These are phyloP conservation scores for Trematocara marginatum DNA, from an alignment of 2,113 vertebrate species.

Conservation along the genomic window DNA sequence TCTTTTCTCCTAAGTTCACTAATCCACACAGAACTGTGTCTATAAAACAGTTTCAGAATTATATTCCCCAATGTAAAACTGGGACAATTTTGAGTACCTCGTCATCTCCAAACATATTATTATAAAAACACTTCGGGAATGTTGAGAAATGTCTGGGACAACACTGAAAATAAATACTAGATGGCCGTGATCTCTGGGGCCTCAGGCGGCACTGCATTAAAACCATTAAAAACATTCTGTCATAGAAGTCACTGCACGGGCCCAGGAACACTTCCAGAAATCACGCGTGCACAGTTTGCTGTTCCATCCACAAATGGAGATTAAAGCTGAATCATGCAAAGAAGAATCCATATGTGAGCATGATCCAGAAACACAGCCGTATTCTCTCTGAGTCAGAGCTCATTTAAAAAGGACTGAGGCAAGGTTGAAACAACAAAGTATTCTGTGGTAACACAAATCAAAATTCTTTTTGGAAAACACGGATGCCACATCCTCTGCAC, in stretches of 20 bases:
- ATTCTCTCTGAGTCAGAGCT: not conserved
- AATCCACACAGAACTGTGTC: not conserved
- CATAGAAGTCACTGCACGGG: not conserved
- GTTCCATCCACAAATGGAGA: not conserved
- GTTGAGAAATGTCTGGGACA: not conserved
- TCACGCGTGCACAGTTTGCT: not conserved
- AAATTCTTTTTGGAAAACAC: not conserved
- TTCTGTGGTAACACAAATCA: not conserved
- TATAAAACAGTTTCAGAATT: not conserved
- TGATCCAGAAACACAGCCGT: accelerated
- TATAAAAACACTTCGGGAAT: not conserved
- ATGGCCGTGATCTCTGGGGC: not conserved
- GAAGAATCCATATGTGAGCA: not conserved
- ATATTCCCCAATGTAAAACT: not conserved
- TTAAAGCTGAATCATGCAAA: not conserved
- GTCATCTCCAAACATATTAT: not conserved
- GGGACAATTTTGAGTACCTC: not conserved
- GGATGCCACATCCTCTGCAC: not conserved
- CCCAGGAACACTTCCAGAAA: not conserved
- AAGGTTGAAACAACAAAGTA: not conserved
- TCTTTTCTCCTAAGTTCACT: not conserved
- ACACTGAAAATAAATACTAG: not conserved
- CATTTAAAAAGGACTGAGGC: not conserved
- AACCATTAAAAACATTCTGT: accelerated
- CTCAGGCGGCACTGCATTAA: not conserved